These are phyloP conservation scores for Chiroxiphia lanceolata DNA, from an alignment of 2,797 vertebrate genomes.

Conservation along the genomic window DNA sequence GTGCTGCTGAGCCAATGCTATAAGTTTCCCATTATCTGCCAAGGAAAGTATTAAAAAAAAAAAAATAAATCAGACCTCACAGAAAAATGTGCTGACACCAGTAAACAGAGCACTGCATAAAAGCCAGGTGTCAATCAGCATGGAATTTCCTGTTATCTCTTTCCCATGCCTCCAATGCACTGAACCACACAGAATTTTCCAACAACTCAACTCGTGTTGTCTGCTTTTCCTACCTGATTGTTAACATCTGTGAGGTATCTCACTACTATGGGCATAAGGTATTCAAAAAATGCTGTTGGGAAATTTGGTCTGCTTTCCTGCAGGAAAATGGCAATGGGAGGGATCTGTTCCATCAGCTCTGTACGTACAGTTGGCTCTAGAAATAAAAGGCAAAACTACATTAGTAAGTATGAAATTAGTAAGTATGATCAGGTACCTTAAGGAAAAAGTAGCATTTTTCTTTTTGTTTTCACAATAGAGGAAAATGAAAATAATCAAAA, in stretches of 20 bases:
- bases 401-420: background rate
- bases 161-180: background rate
- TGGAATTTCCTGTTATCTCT: background rate
- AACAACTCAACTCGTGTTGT: background rate
- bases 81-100: background rate
- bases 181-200: background rate
- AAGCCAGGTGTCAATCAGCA: background rate
- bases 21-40: background rate
- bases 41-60: background rate
- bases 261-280: slow-evolving; percentile 86
- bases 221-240: slow-evolving; percentile 82
- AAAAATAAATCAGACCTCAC: background rate
- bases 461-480: background rate
- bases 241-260: slow-evolving; percentile 88
- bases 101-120: background rate
- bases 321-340: slow-evolving; percentile 88
- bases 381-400: background rate
- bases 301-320: slow-evolving; percentile 89
- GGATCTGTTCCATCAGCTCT: slow-evolving; percentile 92
- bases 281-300: slow-evolving; percentile 85
- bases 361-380: slow-evolving; percentile 89
- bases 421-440: background rate
- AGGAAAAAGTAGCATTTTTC: background rate
- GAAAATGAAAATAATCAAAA: background rate
- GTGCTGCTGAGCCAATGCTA: background rate